phyloP scores from a whole-genome alignment of 2,797 vertebrate genomes.

The Tokudaia muenninki region DNA sequence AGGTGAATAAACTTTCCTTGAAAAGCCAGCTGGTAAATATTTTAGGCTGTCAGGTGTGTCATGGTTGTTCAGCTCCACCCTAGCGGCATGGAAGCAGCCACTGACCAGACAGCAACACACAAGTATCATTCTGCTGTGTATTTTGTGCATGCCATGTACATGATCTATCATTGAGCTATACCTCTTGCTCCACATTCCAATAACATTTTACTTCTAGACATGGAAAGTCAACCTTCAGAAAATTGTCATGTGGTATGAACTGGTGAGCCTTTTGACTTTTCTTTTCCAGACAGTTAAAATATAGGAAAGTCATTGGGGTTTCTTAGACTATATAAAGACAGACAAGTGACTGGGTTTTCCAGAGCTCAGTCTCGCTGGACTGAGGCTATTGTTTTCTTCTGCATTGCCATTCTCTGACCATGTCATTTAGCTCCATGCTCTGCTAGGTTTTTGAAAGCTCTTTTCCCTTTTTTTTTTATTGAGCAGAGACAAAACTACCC shows the following conservation, averaged over 20 bases:
- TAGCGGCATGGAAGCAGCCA: not conserved
- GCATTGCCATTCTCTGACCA: not conserved
- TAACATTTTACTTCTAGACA: not conserved
- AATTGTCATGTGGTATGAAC: not conserved
- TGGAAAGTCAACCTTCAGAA: not conserved
- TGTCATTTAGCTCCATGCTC: not conserved
- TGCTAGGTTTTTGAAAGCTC: conserved; percentile 12
- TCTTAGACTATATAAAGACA: not conserved
- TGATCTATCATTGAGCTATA: too few relatives aligned
- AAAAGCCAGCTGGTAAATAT: not conserved
- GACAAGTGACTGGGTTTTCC: not conserved
- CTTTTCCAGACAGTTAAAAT: not conserved
- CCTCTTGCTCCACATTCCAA: not conserved
- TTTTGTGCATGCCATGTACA: not conserved
- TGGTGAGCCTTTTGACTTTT: not conserved
- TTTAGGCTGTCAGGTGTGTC: not conserved
- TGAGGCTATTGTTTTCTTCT: not conserved
- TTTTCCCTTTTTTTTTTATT: not conserved
- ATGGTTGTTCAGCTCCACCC: not conserved
- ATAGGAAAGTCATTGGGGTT: not conserved
- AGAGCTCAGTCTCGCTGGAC: not conserved
- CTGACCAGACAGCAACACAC: not conserved
- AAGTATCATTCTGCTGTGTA: not conserved
- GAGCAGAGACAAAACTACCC: not conserved
- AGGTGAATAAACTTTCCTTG: not conserved